Evolutionary conservation across 2,888 invertebrate species (phyloP), one percentile per base, ranked within the genome.

Genomic region (Agelastica alni): DNA sequence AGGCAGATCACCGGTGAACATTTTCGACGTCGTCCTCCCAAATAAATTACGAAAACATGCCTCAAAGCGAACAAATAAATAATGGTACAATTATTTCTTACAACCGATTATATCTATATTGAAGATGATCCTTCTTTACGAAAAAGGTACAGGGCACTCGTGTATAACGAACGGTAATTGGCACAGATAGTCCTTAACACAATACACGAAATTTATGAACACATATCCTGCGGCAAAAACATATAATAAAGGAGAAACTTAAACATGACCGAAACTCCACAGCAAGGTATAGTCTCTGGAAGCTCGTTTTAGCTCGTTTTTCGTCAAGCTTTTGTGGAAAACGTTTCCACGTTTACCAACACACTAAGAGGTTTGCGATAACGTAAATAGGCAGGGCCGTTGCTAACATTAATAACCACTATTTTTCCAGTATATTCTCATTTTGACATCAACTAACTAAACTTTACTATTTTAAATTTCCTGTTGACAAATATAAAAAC

Each of bases 201-300:
- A 37, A 30, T 30, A 48, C 39, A 48, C n/a, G 9, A 30, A 39
- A 49, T 32, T 52, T 45, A 52, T 46, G 20, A 39, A 31, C 45
- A 46, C 26, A 44, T 31, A 52, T 46, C 52, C 39, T 20, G 12
- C 12, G 41, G 45, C 31, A 41, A 45, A 46, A 18, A 37, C 51
- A 30, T 45, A 30, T 37, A 28, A 37, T 34, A 44, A 42, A 42
- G 34, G 45, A 43, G 45, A 17, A 22, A 39, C 22, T 44, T 39
- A 36, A 20, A 9, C 44, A 20, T 36, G 37, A 26, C 16, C 34
- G 49, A 26, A 36, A 34, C 16, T 30, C 42, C 22, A 12, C 12
- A 42, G 46, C 53, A 32, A 46, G 53, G 45, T 42, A 46, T 34
- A 45, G 34, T 34, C 14, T 20, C 31, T 44, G 18, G 32, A 44